Base-by-base conservation (phyloP, 2,888 invertebrate genomes). In the Leucania comma region DNA sequence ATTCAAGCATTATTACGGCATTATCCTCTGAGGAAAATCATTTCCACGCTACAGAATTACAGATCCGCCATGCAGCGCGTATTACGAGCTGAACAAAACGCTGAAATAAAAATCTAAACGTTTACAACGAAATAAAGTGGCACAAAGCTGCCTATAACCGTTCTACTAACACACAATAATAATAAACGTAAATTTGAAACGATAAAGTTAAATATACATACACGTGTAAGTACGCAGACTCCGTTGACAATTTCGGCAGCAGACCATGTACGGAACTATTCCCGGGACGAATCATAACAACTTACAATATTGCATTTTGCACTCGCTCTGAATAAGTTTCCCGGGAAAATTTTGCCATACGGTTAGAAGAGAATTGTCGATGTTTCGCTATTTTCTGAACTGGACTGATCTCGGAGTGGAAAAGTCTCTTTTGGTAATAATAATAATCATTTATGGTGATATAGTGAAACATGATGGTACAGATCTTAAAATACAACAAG, bases 281-380 rank as follows among this genome's bases (percentile, higher is more conserved):
- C 86, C 86, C 85, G 54, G 78, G 80, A 84, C 84, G 76, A 84
- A 86, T 84, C 80, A 86, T 84, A 78, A 86, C 84, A 86, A 86
- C 86, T 84, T 86, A 84, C 84, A 84, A 73, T 84, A 84, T 84
- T 86, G 84, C 86, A 84, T 84, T 84, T 82, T 82, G 86, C 82
- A 80, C 86, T 82, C 64, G 61, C 64, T 38, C 54, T 46, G 71
- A 73, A 84, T 75, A 81, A 84, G 86, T 84, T 86, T 68, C 50
- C 57, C 59, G 56, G 63, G 68, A 56, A 80, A 81, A 84, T 78
- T 80, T 80, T 65, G 68, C 70, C 65, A 48, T 60, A 60, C 51
- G 75, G 72, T 80, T 86, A 65, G 32, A 82, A 78, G 80, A 80
- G 78, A 75, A 84, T 78, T 80, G 69, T 74, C 64, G 32, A 63